These are phyloP conservation scores for Chamaetylas fuelleborni DNA, from an alignment of 2,113 vertebrate genomes.

Conservation along the genomic window DNA sequence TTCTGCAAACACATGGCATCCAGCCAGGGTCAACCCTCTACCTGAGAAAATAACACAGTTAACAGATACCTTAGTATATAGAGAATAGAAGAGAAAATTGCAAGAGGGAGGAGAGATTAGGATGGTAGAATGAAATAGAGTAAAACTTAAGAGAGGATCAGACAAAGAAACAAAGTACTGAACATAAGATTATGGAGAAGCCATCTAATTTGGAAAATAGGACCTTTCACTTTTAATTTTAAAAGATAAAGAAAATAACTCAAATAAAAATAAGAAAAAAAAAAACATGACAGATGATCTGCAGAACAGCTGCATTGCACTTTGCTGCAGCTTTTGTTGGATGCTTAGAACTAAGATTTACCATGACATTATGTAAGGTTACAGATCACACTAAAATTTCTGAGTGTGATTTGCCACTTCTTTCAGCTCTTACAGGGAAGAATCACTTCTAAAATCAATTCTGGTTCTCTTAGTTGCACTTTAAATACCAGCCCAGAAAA, in stretches of 20 bases:
- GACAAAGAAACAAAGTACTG: not conserved
- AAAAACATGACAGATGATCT: not conserved
- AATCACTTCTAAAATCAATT: constrained; percentile 9
- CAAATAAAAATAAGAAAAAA: not conserved
- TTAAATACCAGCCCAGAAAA: constrained; percentile 24
- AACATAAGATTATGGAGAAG: not conserved
- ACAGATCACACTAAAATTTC: not conserved
- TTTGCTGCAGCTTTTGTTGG: not conserved
- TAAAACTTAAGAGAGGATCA: not conserved
- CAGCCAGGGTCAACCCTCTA: not conserved
- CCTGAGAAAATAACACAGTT: not conserved
- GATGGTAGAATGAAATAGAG: not conserved
- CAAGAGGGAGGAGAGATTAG: not conserved
- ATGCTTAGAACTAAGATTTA: not conserved
- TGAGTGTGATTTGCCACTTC: not conserved
- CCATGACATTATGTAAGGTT: not conserved
- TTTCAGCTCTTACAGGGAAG: not conserved
- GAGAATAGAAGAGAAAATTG: not conserved
- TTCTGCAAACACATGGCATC: not conserved
- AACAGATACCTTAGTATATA: not conserved
- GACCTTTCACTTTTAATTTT: not conserved
- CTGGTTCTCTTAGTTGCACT: constrained; percentile 8
- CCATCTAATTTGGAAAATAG: not conserved
- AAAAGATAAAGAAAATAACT: not conserved
- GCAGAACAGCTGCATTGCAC: not conserved